Base-by-base conservation (phyloP, 2,113 vertebrate genomes). In the Paraplagusia blochii region DNA sequence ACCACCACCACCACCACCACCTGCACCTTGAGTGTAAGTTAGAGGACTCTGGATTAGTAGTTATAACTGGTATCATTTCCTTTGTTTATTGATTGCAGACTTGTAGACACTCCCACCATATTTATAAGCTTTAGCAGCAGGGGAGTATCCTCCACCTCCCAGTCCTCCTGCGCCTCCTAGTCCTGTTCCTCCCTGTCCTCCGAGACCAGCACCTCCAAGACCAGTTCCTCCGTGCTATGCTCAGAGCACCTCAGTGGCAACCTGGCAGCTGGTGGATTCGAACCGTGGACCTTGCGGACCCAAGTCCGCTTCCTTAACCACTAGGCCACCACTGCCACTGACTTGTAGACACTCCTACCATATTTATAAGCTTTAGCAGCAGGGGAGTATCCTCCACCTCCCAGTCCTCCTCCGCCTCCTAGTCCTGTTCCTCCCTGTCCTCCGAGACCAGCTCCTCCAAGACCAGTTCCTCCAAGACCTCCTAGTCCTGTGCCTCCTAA, bases 291-390 rank as follows among this genome's bases (percentile, higher is more conserved):
- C n/a, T n/a, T n/a, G n/a, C n/a, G n/a, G n/a, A n/a, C n/a, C n/a
- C n/a, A n/a, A n/a, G n/a, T n/a, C n/a, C n/a, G n/a, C n/a, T n/a
- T n/a, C n/a, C n/a, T n/a, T n/a, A n/a, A n/a, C n/a, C n/a, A n/a
- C n/a, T n/a, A n/a, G n/a, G n/a, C n/a, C n/a, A n/a, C n/a, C n/a
- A n/a, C n/a, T n/a, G n/a, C n/a, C n/a, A n/a, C n/a, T n/a, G 1
- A 18, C 12, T 18, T 47, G 7, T 19, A 2, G 14, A 60, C 53
- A 53, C 9, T 8, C 51, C 40, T 68, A 83, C 80, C 84, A 66
- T 84, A 86, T 80, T 86, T 86, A 35, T 79, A 79, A 64, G 81
- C 81, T 65, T 86, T 86, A 33, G 71, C 60, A 77, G 79, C 76
- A 64, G 72, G 61, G 66, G 67, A 11, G 46, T 82, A 76, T 63